phyloP scores from a whole-genome alignment of 2,888 invertebrate genomes.

The Microdon myrmicae region DNA sequence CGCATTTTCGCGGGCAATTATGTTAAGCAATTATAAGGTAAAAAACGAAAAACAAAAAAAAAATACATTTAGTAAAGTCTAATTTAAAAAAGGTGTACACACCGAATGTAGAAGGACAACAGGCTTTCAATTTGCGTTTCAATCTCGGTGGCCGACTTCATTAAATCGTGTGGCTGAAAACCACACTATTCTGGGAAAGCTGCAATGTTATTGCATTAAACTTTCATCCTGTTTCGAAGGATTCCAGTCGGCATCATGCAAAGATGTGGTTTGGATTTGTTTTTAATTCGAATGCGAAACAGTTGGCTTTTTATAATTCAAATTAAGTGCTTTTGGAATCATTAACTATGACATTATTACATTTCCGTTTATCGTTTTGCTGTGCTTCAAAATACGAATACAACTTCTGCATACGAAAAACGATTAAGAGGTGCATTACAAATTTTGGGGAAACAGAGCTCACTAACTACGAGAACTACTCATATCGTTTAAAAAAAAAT shows the following conservation, averaged over 20 bases:
- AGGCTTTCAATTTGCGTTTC: conserved; percentile 12
- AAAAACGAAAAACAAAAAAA: too few species aligned
- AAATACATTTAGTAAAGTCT: conserved; percentile 17
- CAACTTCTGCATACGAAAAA: too few species aligned
- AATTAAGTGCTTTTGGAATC: conserved; percentile 4
- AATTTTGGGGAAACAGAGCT: too few species aligned
- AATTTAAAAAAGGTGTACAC: conserved; percentile 20
- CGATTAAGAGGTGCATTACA: too few species aligned
- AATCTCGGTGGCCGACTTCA: conserved; percentile 24
- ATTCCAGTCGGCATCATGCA: conserved; percentile 13
- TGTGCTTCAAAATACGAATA: too few species aligned
- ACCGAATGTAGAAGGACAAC: not conserved
- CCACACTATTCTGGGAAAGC: not conserved
- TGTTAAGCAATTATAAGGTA: conserved; percentile 27
- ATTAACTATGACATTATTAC: conserved; percentile 13
- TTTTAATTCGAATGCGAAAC: too few species aligned
- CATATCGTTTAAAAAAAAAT: too few species aligned
- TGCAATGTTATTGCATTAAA: conserved; percentile 18
- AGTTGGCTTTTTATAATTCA: conserved; percentile 17
- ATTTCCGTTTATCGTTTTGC: too few species aligned
- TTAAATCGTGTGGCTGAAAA: conserved; percentile 15
- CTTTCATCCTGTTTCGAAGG: not conserved
- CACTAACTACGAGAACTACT: too few species aligned
- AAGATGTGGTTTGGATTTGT: conserved; percentile 17
- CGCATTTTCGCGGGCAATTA: conserved; percentile 32